Percentiles rank a stretch among this genome's conserved stretches.
phyloP scores from a whole-genome alignment of 2,113 vertebrate genomes.

The Machaerirhynchus nigripectus region DNA sequence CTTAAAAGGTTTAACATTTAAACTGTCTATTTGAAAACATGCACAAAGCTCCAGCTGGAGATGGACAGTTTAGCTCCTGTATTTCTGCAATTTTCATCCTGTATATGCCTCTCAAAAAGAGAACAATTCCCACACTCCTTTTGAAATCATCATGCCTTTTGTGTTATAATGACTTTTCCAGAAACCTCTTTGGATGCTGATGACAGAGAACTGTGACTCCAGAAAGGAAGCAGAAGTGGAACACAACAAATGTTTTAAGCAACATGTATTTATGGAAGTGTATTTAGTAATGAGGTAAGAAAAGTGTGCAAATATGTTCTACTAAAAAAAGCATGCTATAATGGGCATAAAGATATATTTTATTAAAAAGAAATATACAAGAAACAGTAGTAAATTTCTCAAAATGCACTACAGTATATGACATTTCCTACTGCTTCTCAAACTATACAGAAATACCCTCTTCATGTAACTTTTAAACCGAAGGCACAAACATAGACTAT shows the following conservation, averaged over 20 bases:
- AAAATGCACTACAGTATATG: neutral
- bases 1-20: neutral
- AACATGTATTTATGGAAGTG: neutral
- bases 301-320: neutral
- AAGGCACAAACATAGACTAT: neutral
- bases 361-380: neutral
- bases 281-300: neutral
- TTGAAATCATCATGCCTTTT: neutral
- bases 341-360: neutral
- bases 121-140: neutral
- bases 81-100: neutral
- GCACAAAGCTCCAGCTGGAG: neutral
- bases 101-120: neutral
- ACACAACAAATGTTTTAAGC: neutral
- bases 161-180: conserved; percentile 30
- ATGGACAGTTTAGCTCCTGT: neutral
- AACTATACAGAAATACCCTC: neutral
- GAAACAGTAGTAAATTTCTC: neutral
- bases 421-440: neutral
- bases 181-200: neutral
- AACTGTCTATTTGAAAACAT: neutral
- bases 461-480: neutral
- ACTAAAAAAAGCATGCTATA: neutral
- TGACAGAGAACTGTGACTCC: neutral
- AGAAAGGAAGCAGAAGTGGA: conserved; percentile 23